Evolutionary conservation across 2,113 vertebrate species (phyloP), one percentile per base, ranked within the genome.

Genomic region (Lamprotornis superbus): DNA sequence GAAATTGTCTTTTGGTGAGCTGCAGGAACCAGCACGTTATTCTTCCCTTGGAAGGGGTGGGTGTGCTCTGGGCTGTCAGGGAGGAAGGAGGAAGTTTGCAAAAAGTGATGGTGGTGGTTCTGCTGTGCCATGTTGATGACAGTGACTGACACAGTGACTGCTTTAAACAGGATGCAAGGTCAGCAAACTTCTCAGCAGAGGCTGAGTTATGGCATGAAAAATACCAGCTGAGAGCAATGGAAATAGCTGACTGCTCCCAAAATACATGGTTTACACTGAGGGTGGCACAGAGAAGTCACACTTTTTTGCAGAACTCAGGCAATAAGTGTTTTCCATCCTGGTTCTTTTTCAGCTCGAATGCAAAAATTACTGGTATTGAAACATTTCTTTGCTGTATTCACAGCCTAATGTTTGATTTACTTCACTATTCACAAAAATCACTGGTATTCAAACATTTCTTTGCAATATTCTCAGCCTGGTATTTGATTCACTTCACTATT

Each of bases 51-150:
- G 65, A 39, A 61, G 67, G 27, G 49, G 2, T 3, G 24, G 33
- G 5, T 3, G 15, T 40, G 77, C 64, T 69, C 61, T 17, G 12
- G 61, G 23, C 44, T 42, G 21, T 21, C 23, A 6, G 52, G 40
- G 40, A 44, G 40, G 30, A 61, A 55, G 90, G 33, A 87, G 50
- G 40, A 31, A 20, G 19, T n/a, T 59, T 44, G 30, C 35, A 49
- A 9, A 49, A 75, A 33, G 44, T 1, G 52, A 5, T 61, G 67
- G 13, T 2, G 4, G 37, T 67, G 17, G 7, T 63, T 80, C 18
- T 77, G n/a, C 44, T 2, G 2, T 55, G 35, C 60, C 10, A 0
- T 3, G 8, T 7, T 3, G 0, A 9, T 50, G 30, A 5, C 44
- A 67, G 47, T 5, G 3, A 13, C 8, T 56, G 77, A 27, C 10